Conservation (phyloP, 2,797 vertebrate genomes). For the Pangasius macronema region DNA sequence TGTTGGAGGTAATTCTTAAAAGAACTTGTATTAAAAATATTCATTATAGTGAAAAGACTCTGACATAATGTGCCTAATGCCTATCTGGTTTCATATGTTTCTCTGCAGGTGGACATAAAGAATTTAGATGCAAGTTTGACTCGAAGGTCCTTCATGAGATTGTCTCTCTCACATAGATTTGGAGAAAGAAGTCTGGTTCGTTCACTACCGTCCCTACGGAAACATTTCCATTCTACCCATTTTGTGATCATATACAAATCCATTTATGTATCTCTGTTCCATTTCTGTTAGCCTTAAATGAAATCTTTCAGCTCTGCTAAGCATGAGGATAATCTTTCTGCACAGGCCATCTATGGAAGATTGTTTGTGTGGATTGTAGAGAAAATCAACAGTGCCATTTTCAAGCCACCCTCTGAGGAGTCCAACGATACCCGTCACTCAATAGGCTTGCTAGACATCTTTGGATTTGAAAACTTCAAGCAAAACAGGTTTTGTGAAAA, state of each 20-base stretch:
- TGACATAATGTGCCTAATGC: background rate
- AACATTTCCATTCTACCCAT: too few relatives aligned
- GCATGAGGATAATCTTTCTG: slow-evolving; percentile 40
- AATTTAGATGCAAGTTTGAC: slow-evolving; percentile 81
- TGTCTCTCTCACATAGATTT: too few relatives aligned
- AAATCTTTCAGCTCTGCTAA: background rate
- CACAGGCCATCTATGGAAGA: slow-evolving; percentile 89
- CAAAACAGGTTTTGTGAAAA: slow-evolving; percentile 84
- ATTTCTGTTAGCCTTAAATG: background rate
- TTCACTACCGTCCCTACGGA: too few relatives aligned
- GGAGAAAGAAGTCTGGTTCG: too few relatives aligned
- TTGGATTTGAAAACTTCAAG: slow-evolving; percentile 96
- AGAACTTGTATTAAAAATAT: background rate
- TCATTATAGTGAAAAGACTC: background rate
- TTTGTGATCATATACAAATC: background rate
- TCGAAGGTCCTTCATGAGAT: slow-evolving; percentile 83
- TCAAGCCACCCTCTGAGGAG: slow-evolving; percentile 74
- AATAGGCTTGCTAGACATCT: slow-evolving; percentile 94
- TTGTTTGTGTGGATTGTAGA: slow-evolving; percentile 94
- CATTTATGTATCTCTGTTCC: background rate
- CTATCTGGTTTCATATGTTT: background rate
- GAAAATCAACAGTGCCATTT: slow-evolving; percentile 89
- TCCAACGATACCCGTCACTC: slow-evolving; percentile 68
- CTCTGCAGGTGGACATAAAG: slow-evolving; percentile 80
- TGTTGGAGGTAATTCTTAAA: slow-evolving; percentile 84